Evolutionary conservation across 2,113 vertebrate genomes (phyloP), one percentile per base, ranked within the genome.

Genomic region (Phrynosoma platyrhinos): DNA sequence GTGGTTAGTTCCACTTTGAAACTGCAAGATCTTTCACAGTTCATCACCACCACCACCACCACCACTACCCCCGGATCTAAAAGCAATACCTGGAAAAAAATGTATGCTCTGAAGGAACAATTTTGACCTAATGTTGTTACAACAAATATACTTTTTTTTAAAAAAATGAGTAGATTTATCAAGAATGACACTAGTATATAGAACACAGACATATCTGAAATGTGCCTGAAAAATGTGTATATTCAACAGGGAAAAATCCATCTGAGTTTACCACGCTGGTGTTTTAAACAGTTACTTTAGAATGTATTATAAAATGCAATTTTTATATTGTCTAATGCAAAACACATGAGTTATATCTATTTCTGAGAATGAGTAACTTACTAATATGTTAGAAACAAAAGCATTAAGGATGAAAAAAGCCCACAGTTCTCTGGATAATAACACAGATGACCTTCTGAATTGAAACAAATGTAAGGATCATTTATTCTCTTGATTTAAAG

Each of bases 1-100:
- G 78, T 93, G 82, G 91, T 91, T 94, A 94, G 94, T 91, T 94
- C 87, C 69, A 86, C 84, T 82, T 93, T 89, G 78, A 81, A 87
- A 87, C 64, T 89, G 88, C 90, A 87, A 91, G 90, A 85, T 78
- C 92, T 30, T 91, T 92, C 87, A 88, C 72, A 68, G 77, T 53
- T 66, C 91, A 0, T 9, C 88, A 93, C 94, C 89, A 3, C 23
- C 82, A 36, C 36, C 36, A 36, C 36, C 36, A 36, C 36, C 36
- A 36, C 36, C 36, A 36, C 2, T n/a, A n/a, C 78, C 85, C 79
- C 76, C 69, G 40, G 71, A 58, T 87, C 82, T 88, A 13, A 80
- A 78, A 79, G 4, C 47, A 83, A 40, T 2, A 5, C 42, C 52
- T 53, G 47, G 47, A n/a, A 84, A 84, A 36, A 47, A 53, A 75